These are phyloP conservation scores for Euzophera pinguis DNA, from an alignment of 2,888 invertebrate species.

Conservation along the genomic window DNA sequence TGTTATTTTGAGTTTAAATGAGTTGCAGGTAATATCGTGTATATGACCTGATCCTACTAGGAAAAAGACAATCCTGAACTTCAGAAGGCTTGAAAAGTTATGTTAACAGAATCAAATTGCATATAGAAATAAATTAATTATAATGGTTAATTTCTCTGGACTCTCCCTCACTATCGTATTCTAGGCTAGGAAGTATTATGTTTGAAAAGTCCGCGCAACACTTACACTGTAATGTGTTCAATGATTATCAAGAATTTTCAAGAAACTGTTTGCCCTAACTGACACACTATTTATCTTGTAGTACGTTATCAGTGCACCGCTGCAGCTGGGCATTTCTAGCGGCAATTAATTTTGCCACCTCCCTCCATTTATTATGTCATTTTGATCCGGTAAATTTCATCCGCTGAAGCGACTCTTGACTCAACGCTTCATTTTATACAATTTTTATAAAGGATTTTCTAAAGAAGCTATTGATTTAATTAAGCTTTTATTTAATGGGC, in stretches of 20 bases:
- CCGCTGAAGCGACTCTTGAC: constrained; percentile 33
- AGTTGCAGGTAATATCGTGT: too few relatives aligned
- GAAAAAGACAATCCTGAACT: too few relatives aligned
- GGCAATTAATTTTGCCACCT: constrained; percentile 60
- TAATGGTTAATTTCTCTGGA: too few relatives aligned
- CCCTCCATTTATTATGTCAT: constrained; percentile 61
- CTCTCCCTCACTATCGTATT: background rate
- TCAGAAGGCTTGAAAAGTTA: too few relatives aligned
- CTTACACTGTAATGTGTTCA: background rate
- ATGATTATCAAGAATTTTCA: constrained; percentile 33
- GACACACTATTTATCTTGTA: constrained; percentile 44
- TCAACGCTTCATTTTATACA: constrained; percentile 21
- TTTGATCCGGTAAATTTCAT: constrained; percentile 45
- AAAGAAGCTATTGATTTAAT: too few relatives aligned
- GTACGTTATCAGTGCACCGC: constrained; percentile 56
- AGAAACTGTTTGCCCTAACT: constrained; percentile 26
- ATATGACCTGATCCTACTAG: too few relatives aligned
- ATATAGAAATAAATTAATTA: too few relatives aligned
- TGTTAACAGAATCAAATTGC: too few relatives aligned
- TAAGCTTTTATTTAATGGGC: too few relatives aligned
- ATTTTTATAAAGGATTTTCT: background rate
- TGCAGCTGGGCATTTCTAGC: constrained; percentile 62
- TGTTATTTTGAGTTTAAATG: too few relatives aligned
- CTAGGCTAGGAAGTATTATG: too few relatives aligned
- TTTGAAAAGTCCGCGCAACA: too few relatives aligned